phyloP scores from a whole-genome alignment of 1,140 invertebrate genomes.

The Diabrotica virgifera region DNA sequence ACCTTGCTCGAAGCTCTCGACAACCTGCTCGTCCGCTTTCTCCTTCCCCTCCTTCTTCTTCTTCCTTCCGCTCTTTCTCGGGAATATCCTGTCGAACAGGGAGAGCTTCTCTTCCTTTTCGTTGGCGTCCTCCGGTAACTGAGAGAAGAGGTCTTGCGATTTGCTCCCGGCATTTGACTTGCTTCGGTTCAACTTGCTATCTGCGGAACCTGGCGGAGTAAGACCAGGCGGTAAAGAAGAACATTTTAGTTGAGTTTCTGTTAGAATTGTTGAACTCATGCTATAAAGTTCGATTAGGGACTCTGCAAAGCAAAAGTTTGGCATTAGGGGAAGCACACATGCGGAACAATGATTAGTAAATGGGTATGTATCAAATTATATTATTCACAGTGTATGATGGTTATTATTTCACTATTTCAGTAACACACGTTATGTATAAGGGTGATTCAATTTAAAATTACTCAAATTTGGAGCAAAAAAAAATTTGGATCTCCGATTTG shows the following conservation, averaged over 20 bases:
- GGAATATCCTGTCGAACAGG: slow-evolving; percentile 63
- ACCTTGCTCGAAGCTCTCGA: not conserved
- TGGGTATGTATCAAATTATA: no score
- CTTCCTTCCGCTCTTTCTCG: slow-evolving; percentile 63
- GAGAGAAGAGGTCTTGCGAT: slow-evolving; percentile 41
- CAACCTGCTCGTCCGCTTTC: slow-evolving; percentile 28
- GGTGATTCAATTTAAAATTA: no score
- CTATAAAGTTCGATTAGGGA: slow-evolving; percentile 44
- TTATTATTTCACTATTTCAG: no score
- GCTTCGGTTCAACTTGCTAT: slow-evolving; percentile 52
- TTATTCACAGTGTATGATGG: no score
- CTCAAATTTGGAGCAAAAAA: no score
- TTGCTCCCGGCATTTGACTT: slow-evolving; percentile 47
- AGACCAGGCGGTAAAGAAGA: slow-evolving; percentile 64
- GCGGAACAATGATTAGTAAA: not conserved
- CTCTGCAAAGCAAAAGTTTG: slow-evolving; percentile 39
- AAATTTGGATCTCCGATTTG: no score
- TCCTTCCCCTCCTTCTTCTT: slow-evolving; percentile 51
- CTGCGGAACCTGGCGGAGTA: slow-evolving; percentile 51
- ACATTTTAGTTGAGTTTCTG: slow-evolving; percentile 60
- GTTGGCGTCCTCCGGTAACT: slow-evolving; percentile 32
- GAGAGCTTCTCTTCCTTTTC: slow-evolving; percentile 58
- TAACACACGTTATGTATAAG: no score
- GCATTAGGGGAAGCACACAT: slow-evolving; percentile 4
- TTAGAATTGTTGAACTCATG: slow-evolving; percentile 39